Conservation (phyloP, 2,113 vertebrate genomes). For the Pelvicachromis taeniatus region DNA sequence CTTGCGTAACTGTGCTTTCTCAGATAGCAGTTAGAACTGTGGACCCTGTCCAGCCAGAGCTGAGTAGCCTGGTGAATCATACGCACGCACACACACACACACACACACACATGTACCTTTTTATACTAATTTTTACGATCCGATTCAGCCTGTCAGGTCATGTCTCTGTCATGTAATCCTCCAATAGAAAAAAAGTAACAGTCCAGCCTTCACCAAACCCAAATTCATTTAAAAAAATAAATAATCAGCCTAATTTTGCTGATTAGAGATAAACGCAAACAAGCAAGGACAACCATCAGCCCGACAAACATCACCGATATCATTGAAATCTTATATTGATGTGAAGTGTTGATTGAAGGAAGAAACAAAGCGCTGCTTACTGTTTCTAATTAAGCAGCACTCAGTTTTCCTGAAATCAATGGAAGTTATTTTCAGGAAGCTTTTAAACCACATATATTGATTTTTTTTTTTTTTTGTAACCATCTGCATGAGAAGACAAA, state of each 20-base stretch:
- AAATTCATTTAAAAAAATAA: constrained; percentile 39
- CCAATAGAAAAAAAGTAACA: background rate
- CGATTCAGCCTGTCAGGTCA: background rate
- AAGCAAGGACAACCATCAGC: background rate
- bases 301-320: background rate
- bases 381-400: constrained; percentile 30
- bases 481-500: background rate
- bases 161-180: background rate
- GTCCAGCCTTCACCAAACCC: background rate
- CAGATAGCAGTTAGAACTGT: background rate
- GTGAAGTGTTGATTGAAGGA: background rate
- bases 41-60: background rate
- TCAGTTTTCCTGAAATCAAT: constrained; percentile 25
- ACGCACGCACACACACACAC: background rate
- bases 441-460: constrained; percentile 16
- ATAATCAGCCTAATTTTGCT: constrained; percentile 21
- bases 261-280: background rate
- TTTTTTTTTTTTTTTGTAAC: constrained; percentile 17
- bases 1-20: constrained; percentile 14
- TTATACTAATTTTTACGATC: background rate
- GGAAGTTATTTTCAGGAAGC: constrained; percentile 30
- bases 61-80: constrained; percentile 1
- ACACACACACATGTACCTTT: background rate
- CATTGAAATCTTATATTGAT: background rate
- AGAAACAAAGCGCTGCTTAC: background rate